Percentiles rank a stretch among this genome's conserved stretches.
These are phyloP conservation scores for Ditylenchus dipsaci DNA, from an alignment of 1,140 invertebrate species.

Conservation along the genomic window DNA sequence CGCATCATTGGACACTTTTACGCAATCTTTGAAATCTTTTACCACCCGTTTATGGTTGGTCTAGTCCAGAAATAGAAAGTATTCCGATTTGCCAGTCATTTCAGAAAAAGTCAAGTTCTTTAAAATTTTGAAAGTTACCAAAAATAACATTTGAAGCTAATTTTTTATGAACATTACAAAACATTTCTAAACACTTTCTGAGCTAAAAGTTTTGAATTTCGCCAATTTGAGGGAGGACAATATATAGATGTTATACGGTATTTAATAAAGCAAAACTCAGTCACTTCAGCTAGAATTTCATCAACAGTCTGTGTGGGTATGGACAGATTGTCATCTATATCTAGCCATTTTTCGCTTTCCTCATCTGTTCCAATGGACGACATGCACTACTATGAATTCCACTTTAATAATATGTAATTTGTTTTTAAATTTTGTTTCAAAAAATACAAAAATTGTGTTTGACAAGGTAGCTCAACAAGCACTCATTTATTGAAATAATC, in stretches of 20 bases:
- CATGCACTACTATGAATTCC: neutral
- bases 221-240: neutral
- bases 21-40: too few relatives aligned
- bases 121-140: neutral
- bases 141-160: neutral
- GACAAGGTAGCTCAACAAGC: neutral
- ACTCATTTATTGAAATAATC: neutral
- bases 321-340: conserved; percentile 35
- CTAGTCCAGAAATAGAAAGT: too few relatives aligned
- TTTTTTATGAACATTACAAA: too few relatives aligned
- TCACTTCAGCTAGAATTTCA: conserved; percentile 34
- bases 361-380: conserved; percentile 19
- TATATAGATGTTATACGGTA: neutral
- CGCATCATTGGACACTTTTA: too few relatives aligned
- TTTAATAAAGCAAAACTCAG: neutral
- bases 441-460: neutral
- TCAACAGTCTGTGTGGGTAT: conserved; percentile 40
- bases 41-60: too few relatives aligned
- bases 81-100: too few relatives aligned
- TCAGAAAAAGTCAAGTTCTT: too few relatives aligned
- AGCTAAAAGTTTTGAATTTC: too few relatives aligned
- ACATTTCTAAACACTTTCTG: too few relatives aligned
- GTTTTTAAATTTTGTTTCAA: neutral
- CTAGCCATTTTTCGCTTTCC: conserved; percentile 30
- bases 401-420: neutral